These are phyloP conservation scores for Camponotus pennsylvanicus DNA, from an alignment of 1,140 invertebrate genomes.

Conservation along the genomic window DNA sequence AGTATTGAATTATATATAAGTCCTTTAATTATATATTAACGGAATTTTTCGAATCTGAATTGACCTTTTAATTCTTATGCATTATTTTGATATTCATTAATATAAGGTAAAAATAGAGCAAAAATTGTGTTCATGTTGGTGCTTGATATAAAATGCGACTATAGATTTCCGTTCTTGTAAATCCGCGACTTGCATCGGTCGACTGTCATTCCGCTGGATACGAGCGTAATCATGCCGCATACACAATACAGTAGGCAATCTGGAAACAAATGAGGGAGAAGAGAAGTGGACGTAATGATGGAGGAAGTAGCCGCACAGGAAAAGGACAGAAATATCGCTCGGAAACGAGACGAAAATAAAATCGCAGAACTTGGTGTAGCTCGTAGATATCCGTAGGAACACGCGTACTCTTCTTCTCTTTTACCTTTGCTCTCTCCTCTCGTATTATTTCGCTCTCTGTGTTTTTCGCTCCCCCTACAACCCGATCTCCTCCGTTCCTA, in stretches of 20 bases:
- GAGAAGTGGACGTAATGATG: conserved; percentile 6
- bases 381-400: not conserved
- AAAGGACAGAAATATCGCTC: conserved; percentile 15
- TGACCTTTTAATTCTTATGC: not conserved
- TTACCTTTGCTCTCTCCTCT: not conserved
- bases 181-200: not conserved
- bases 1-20: not conserved
- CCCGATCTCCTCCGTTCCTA: conserved; percentile 45
- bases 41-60: not conserved
- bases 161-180: not conserved
- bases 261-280: not conserved
- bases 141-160: not conserved
- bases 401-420: not conserved
- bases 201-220: not conserved
- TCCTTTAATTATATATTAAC: not conserved
- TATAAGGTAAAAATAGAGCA: not conserved
- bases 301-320: conserved; percentile 17
- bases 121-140: not conserved
- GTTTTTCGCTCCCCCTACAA: not conserved
- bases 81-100: not conserved
- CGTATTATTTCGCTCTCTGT: not conserved
- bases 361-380: not conserved
- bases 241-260: conserved; percentile 1
- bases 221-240: not conserved
- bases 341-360: conserved; percentile 35